phyloP scores from a whole-genome alignment of 2,888 invertebrate genomes.

The Lordiphosa fenestrarum region DNA sequence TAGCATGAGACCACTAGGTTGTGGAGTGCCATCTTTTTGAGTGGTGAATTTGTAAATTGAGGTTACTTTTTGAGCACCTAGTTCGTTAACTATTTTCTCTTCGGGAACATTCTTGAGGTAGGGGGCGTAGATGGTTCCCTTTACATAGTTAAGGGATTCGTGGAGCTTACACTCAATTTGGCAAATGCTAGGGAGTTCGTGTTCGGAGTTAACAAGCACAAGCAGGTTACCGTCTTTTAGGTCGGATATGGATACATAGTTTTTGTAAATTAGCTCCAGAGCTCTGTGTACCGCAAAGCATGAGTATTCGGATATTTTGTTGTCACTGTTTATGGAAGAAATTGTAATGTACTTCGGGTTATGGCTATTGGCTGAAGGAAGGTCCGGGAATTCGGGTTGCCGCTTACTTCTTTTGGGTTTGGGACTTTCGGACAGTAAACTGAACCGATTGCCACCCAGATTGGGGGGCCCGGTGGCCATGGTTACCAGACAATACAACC shows the following conservation, averaged over 20 bases:
- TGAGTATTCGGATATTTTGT: slow-evolving; percentile 18
- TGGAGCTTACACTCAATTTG: slow-evolving; percentile 14
- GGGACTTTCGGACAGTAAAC: background rate
- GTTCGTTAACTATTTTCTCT: slow-evolving; percentile 15
- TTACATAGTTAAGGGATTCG: slow-evolving; percentile 13
- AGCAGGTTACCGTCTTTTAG: slow-evolving; percentile 13
- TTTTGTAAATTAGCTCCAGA: slow-evolving; percentile 15
- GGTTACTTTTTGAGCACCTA: slow-evolving; percentile 4
- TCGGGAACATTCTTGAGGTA: slow-evolving; percentile 14
- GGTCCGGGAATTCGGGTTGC: background rate
- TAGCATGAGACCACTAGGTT: slow-evolving; percentile 17
- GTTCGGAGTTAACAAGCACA: slow-evolving; percentile 10
- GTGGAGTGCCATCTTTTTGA: slow-evolving; percentile 3
- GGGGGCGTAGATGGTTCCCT: slow-evolving; percentile 14
- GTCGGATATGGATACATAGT: slow-evolving; percentile 7
- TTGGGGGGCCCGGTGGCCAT: no score
- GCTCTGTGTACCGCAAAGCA: slow-evolving; percentile 21
- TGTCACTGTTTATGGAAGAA: slow-evolving; percentile 21
- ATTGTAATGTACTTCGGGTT: slow-evolving; percentile 21
- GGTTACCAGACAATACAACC: no score
- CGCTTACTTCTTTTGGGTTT: no score
- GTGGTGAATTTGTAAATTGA: slow-evolving; percentile 8
- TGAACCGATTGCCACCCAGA: background rate
- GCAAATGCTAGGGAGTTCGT: slow-evolving; percentile 10
- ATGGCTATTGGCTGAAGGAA: slow-evolving; percentile 1